Evolutionary conservation across 2,113 vertebrate species (phyloP).

Genomic region (Peromyscus californicus): DNA sequence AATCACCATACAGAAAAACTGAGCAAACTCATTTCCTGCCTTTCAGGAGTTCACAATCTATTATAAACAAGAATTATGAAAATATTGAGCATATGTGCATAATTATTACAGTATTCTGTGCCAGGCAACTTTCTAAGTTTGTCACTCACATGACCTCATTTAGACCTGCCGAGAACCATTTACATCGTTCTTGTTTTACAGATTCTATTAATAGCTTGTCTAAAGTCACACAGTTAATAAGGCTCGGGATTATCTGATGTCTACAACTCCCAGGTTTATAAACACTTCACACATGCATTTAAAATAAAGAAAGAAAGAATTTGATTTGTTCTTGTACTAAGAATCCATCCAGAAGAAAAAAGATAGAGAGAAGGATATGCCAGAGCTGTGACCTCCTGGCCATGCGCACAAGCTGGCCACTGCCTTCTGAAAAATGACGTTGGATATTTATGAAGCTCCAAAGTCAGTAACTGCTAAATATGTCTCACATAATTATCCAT

Average conservation of each 20-base stretch:
- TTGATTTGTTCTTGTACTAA: neutral
- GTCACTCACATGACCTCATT: neutral
- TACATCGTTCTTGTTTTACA: neutral
- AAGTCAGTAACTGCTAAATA: neutral
- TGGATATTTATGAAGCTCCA: neutral
- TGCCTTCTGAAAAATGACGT: neutral
- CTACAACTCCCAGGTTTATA: slow-evolving; percentile 17
- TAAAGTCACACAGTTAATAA: slow-evolving; percentile 22
- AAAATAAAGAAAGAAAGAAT: neutral
- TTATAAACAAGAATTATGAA: slow-evolving; percentile 11
- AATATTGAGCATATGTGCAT: neutral
- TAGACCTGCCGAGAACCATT: neutral
- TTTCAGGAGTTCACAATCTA: slow-evolving; percentile 48
- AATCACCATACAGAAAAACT: slow-evolving; percentile 26
- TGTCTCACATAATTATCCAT: neutral
- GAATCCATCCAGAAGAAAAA: neutral
- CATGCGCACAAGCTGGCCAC: neutral
- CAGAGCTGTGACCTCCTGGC: neutral
- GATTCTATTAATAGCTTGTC: neutral
- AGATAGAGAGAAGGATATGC: neutral
- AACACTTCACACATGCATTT: neutral
- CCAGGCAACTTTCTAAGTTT: neutral
- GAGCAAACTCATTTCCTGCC: neutral
- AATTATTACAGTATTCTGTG: neutral
- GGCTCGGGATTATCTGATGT: neutral